These are phyloP conservation scores for Hybognathus amarus DNA, from an alignment of 2,797 vertebrate species.

Conservation along the genomic window DNA sequence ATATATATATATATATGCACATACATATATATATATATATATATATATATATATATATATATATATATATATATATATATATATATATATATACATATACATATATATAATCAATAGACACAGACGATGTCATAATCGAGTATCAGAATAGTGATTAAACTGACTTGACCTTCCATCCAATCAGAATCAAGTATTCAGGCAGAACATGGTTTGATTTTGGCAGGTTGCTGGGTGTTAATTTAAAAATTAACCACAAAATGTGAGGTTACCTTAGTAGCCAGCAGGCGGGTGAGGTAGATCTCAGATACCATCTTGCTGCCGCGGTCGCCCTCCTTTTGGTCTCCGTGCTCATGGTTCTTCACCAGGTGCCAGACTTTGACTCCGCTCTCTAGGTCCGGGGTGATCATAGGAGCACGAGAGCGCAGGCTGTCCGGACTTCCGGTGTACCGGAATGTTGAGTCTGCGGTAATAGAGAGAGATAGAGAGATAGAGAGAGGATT, in stretches of 20 bases:
- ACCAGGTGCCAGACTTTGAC: slow-evolving; percentile 98
- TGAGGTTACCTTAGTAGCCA: slow-evolving; percentile 71
- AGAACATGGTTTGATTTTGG: not conserved
- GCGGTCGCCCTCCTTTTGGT: slow-evolving; percentile 97
- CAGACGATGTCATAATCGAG: not conserved
- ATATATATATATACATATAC: too few relatives aligned
- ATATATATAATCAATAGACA: too few relatives aligned
- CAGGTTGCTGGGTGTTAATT: not conserved
- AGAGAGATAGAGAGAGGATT: slow-evolving; percentile 3
- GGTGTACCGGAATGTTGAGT: slow-evolving; percentile 96
- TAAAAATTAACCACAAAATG: not conserved
- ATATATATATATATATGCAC: too few relatives aligned
- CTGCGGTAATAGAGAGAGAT: slow-evolving; percentile 72
- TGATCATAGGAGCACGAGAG: slow-evolving; percentile 97
- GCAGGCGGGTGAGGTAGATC: slow-evolving; percentile 95
- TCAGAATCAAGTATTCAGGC: not conserved
- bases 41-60: too few relatives aligned
- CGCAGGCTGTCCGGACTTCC: slow-evolving; percentile 97
- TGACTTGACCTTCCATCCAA: not conserved
- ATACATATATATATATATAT: too few relatives aligned
- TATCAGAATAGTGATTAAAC: not conserved
- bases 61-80: too few relatives aligned
- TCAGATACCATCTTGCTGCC: slow-evolving; percentile 99
- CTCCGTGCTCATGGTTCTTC: slow-evolving; percentile 97
- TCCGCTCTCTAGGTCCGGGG: slow-evolving; percentile 94